Evolutionary conservation across 2,797 vertebrate species (phyloP).

Genomic region (Myotis myotis): DNA sequence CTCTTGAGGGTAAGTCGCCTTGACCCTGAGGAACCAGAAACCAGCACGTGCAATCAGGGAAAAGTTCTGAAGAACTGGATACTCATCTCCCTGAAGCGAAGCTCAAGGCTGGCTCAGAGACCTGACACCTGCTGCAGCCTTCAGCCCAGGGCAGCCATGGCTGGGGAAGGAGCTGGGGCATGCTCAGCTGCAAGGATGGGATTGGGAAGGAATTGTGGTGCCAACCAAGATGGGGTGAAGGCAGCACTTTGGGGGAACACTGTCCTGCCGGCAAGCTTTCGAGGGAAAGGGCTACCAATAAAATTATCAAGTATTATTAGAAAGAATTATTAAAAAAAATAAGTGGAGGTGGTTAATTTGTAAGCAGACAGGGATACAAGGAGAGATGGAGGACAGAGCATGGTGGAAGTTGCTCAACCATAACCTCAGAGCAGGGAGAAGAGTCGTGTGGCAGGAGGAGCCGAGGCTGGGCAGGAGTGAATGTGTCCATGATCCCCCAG

Average conservation of each 20-base stretch:
- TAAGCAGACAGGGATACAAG: background rate
- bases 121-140: background rate
- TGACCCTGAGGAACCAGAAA: conserved; percentile 7
- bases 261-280: background rate
- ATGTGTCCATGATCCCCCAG: background rate
- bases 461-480: background rate
- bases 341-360: background rate
- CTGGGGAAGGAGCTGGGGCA: background rate
- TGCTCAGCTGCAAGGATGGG: background rate
- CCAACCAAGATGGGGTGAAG: background rate
- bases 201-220: background rate
- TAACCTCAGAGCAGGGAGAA: background rate
- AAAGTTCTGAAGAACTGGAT: background rate
- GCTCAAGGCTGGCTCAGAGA: background rate
- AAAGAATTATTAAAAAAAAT: background rate
- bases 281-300: background rate
- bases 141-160: background rate
- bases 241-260: background rate
- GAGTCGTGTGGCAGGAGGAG: background rate
- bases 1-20: background rate
- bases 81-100: background rate
- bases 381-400: background rate
- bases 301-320: background rate
- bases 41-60: background rate
- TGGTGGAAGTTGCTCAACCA: background rate